These are phyloP conservation scores for Carabus problematicus DNA, from an alignment of 2,888 invertebrate genomes.

Conservation along the genomic window DNA sequence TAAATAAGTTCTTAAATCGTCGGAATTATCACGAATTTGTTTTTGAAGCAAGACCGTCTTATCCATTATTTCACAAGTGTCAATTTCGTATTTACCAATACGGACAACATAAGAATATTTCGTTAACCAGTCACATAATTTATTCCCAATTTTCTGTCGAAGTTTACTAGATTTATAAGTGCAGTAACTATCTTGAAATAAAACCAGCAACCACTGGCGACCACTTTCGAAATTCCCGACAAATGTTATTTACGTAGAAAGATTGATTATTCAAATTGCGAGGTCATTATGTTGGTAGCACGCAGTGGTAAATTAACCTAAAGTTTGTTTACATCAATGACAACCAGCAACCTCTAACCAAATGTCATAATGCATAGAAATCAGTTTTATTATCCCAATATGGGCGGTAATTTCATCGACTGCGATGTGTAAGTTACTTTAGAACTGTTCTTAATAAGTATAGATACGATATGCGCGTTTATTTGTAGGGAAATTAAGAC, in stretches of 20 bases:
- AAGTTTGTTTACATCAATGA: conserved; percentile 39
- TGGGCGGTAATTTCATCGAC: conserved; percentile 30
- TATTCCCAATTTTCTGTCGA: too few species aligned
- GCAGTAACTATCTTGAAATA: too few species aligned
- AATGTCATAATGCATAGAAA: conserved; percentile 38
- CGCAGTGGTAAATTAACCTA: conserved; percentile 15
- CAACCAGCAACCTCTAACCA: conserved; percentile 1
- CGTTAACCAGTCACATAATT: too few species aligned
- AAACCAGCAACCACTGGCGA: too few species aligned
- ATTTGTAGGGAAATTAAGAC: conserved; percentile 38
- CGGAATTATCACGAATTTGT: conserved; percentile 74
- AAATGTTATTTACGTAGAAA: background rate
- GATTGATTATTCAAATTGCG: background rate
- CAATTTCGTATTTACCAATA: conserved; percentile 17
- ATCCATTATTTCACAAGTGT: conserved; percentile 58
- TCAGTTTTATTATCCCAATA: conserved; percentile 37
- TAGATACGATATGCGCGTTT: background rate
- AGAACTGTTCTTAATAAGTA: background rate
- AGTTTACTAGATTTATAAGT: too few species aligned
- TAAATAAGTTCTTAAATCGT: conserved; percentile 73
- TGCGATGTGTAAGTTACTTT: conserved; percentile 34
- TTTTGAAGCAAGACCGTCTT: conserved; percentile 70
- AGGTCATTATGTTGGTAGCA: conserved; percentile 8
- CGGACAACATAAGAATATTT: background rate
- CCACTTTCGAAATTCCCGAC: too few species aligned